Evolutionary conservation across 2,113 vertebrate species (phyloP), one percentile per base, ranked within the genome.

Genomic region (Hoplias malabaricus): DNA sequence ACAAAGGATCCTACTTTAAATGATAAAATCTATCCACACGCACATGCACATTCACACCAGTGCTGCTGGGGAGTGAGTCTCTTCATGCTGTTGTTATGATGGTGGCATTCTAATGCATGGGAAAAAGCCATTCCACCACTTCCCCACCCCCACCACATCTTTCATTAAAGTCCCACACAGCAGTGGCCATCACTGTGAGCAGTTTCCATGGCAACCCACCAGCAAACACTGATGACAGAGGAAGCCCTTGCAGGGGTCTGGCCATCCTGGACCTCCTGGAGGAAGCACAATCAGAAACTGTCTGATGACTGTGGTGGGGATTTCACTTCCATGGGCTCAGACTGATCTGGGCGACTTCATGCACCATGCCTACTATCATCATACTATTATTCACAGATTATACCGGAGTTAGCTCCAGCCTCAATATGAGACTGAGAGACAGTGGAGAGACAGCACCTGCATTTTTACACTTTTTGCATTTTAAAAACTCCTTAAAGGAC

Each of bases 81-180:
- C 54, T 38, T 38, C 12, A 29, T 78, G 70, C 68, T 13, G 76
- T 72, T 57, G 63, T 75, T 83, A 78, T 78, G 70, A 75, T 81
- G 67, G 75, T 72, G 69, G 76, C 76, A 84, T 81, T 79, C 67
- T 76, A 84, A 81, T 81, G 72, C 79, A 80, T 80, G 65, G 77
- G 69, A 66, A 69, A 66, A 71, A 66, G 40, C 79, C 79, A 42
- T 40, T 66, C 16, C 61, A 70, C 66, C 21, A 57, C 67, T 73
- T 54, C 59, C 62, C 76, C 70, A 69, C 62, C 72, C 38, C 69
- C 73, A 53, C 46, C 62, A 40, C 73, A 65, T 69, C 75, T 77
- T 76, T 81, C 83, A 84, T 84, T 85, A 82, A 80, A 79, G 72
- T 73, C 62, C 75, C 76, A 78, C 84, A 59, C 81, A 83, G 75